phyloP scores from a whole-genome alignment of 2,797 vertebrate species.

The Bryconaethiops microstoma region DNA sequence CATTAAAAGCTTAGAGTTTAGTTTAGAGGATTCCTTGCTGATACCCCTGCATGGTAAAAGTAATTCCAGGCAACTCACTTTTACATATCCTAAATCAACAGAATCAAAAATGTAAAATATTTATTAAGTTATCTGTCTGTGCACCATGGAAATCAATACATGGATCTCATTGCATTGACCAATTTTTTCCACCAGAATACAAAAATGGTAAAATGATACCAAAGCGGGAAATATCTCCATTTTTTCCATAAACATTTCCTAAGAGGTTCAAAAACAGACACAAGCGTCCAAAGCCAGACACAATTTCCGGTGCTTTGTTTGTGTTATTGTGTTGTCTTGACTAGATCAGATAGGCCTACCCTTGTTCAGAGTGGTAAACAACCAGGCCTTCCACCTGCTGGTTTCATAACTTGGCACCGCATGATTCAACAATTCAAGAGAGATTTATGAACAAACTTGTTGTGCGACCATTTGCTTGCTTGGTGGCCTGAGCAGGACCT shows the following conservation, averaged over 20 bases:
- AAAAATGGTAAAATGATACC: not conserved
- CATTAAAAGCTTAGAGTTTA: too few species aligned
- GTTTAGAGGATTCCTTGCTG: too few species aligned
- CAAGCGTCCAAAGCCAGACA: not conserved
- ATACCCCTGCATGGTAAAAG: not conserved
- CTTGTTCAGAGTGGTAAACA: slow-evolving; percentile 25
- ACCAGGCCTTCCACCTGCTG: slow-evolving; percentile 22
- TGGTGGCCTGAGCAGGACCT: not conserved
- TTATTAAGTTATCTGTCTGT: not conserved
- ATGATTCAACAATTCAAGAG: slow-evolving; percentile 19
- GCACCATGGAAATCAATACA: not conserved
- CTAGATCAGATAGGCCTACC: not conserved
- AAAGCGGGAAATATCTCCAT: not conserved
- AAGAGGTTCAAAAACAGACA: not conserved
- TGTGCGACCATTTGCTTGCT: slow-evolving; percentile 1
- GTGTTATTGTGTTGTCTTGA: not conserved
- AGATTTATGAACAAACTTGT: slow-evolving; percentile 9
- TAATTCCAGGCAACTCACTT: not conserved
- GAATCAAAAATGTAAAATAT: not conserved
- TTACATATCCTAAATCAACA: not conserved
- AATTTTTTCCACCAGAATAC: not conserved
- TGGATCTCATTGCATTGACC: not conserved
- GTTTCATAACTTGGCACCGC: slow-evolving; percentile 27
- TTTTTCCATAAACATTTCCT: not conserved
- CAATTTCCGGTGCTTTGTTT: not conserved